Evolutionary conservation across 2,113 vertebrate species (phyloP).

Genomic region (Columba janthina): DNA sequence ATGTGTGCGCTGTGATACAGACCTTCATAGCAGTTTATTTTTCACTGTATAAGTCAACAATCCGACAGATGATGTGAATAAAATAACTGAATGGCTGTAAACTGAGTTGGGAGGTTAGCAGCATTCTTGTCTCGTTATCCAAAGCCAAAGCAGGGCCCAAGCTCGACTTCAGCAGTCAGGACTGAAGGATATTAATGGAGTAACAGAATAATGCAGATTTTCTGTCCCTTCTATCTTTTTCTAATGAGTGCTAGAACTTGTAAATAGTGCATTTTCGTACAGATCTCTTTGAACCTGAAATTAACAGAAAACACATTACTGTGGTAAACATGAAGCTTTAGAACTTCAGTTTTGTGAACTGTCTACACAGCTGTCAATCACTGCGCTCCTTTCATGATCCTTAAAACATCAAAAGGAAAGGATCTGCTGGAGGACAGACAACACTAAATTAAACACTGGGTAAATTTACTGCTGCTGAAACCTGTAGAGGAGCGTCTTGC

Average conservation of each 20-base stretch:
- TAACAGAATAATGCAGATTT: not conserved
- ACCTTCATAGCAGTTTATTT: not conserved
- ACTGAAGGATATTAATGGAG: not conserved
- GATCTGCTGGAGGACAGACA: not conserved
- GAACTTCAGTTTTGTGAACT: not conserved
- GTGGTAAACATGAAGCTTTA: not conserved
- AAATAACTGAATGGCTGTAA: not conserved
- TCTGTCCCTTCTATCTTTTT: not conserved
- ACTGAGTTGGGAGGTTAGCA: not conserved
- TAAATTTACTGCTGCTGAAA: not conserved
- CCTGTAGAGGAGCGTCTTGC: not conserved
- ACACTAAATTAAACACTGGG: not conserved
- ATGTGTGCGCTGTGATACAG: not conserved
- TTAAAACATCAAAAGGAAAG: not conserved
- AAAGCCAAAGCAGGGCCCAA: not conserved
- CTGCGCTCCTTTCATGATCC: not conserved
- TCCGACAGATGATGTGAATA: not conserved
- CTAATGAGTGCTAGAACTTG: not conserved
- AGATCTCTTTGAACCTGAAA: not conserved
- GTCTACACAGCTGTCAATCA: not conserved
- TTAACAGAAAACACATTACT: not conserved
- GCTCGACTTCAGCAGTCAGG: not conserved
- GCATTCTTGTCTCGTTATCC: not conserved
- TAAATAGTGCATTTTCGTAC: not conserved
- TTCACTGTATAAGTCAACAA: not conserved